These are phyloP conservation scores for Xiphophorus hellerii DNA, from an alignment of 2,113 vertebrate genomes.

Conservation along the genomic window DNA sequence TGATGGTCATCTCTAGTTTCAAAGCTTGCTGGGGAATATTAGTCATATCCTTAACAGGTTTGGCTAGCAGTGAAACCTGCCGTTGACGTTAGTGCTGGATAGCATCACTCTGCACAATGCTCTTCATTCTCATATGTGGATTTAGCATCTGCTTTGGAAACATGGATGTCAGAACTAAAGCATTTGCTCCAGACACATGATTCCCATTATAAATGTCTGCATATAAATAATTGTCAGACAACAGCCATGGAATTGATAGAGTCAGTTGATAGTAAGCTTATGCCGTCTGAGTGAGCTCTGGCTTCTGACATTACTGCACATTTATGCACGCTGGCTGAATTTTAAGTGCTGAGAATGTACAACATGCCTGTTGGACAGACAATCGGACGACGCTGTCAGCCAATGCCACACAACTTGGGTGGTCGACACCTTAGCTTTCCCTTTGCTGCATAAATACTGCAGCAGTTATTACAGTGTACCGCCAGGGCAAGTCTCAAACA, in stretches of 20 bases:
- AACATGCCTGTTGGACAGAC: constrained; percentile 70
- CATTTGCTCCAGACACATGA: constrained; percentile 35
- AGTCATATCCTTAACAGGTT: constrained; percentile 53
- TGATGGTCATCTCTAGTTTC: constrained; percentile 71
- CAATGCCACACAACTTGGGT: constrained; percentile 57
- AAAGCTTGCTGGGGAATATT: constrained; percentile 61
- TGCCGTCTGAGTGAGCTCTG: constrained; percentile 16
- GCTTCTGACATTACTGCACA: constrained; percentile 34
- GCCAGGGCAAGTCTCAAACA: constrained; percentile 1
- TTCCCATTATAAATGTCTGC: constrained; percentile 39
- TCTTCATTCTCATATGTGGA: constrained; percentile 50
- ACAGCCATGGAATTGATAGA: constrained; percentile 49
- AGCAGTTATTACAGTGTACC: constrained; percentile 46
- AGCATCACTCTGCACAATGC: constrained; percentile 41
- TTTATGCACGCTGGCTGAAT: constrained; percentile 39
- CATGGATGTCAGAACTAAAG: constrained; percentile 8
- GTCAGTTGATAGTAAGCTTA: constrained; percentile 6
- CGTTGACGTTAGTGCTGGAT: constrained; percentile 40
- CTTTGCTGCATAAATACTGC: constrained; percentile 35
- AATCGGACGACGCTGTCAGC: constrained; percentile 68
- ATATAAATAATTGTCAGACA: constrained; percentile 42
- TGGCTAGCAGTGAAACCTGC: constrained; percentile 46
- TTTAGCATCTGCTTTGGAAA: constrained; percentile 27
- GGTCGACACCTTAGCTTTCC: constrained; percentile 68
- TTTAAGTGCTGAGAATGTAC: constrained; percentile 59